phyloP scores from a whole-genome alignment of 2,113 vertebrate genomes.

The Callopanchax toddi region DNA sequence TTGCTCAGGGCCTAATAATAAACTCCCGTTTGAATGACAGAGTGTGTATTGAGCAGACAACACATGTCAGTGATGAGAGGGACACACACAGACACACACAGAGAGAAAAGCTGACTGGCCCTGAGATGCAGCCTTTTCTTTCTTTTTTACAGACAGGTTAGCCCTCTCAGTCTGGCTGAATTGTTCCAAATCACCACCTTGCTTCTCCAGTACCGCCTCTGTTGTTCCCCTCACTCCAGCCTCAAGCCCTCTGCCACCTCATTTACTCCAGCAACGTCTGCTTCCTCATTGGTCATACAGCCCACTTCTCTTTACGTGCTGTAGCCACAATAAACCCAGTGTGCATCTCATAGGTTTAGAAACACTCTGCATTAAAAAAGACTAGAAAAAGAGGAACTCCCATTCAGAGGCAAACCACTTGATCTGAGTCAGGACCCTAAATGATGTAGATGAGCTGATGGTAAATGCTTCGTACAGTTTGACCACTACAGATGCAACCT shows the following conservation, averaged over 20 bases:
- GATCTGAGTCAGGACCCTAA: background rate
- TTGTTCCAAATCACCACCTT: conserved; percentile 46
- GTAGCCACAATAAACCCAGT: conserved; percentile 40
- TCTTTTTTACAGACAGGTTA: conserved; percentile 52
- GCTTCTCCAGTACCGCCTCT: conserved; percentile 19
- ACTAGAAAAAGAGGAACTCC: conserved; percentile 25
- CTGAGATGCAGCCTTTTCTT: conserved; percentile 28
- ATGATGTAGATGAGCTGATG: background rate
- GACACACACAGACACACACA: conserved; percentile 17
- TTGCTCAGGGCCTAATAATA: conserved; percentile 81
- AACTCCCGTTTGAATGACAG: conserved; percentile 73
- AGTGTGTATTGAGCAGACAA: conserved; percentile 74
- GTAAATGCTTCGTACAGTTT: conserved; percentile 16
- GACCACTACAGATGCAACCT: conserved; percentile 54
- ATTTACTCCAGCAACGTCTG: conserved; percentile 41
- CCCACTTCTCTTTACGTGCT: conserved; percentile 35
- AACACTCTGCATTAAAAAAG: conserved; percentile 20
- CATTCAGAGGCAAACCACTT: conserved; percentile 36
- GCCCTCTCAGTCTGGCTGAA: conserved; percentile 22
- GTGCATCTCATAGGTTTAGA: conserved; percentile 17
- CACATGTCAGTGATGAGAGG: conserved; percentile 71
- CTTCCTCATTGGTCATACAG: conserved; percentile 47
- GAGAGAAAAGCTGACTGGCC: conserved; percentile 37
- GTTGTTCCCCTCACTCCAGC: conserved; percentile 33
- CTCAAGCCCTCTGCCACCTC: conserved; percentile 49